Evolutionary conservation across 2,888 invertebrate genomes (phyloP).

Genomic region (Sphecodes monilicornis): DNA sequence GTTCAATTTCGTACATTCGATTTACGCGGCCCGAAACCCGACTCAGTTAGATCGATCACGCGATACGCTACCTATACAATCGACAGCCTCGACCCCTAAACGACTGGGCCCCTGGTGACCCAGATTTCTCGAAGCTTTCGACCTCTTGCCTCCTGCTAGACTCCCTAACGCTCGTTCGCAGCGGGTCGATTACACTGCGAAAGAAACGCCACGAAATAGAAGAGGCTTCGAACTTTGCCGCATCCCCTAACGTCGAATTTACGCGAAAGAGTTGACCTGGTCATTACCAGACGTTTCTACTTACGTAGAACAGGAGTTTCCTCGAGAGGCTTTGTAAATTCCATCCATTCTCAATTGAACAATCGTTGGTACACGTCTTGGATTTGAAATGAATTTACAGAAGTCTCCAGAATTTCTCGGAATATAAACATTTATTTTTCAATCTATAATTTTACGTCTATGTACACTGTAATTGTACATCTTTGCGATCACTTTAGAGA

Average conservation of each 20-base stretch:
- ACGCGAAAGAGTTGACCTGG: neutral
- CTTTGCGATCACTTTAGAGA: neutral
- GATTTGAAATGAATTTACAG: neutral
- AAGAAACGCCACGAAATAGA: neutral
- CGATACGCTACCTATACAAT: conserved; percentile 3
- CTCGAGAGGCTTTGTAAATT: neutral
- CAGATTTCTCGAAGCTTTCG: neutral
- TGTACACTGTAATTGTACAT: neutral
- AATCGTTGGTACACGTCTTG: neutral
- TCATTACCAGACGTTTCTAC: neutral
- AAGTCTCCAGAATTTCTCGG: neutral
- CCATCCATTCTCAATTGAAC: neutral
- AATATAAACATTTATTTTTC: neutral
- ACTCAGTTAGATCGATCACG: conserved; percentile 37
- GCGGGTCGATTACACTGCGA: neutral
- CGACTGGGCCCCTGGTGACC: neutral
- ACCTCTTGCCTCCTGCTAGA: neutral
- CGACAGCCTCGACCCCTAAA: neutral
- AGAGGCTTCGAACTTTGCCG: neutral
- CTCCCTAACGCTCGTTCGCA: neutral
- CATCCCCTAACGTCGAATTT: neutral
- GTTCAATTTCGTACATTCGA: conserved; percentile 37
- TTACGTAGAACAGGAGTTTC: neutral
- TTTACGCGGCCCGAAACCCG: conserved; percentile 51
- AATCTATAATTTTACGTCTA: neutral